Conservation (phyloP, 2,888 invertebrate species). For the Ecdyonurus torrentis region DNA sequence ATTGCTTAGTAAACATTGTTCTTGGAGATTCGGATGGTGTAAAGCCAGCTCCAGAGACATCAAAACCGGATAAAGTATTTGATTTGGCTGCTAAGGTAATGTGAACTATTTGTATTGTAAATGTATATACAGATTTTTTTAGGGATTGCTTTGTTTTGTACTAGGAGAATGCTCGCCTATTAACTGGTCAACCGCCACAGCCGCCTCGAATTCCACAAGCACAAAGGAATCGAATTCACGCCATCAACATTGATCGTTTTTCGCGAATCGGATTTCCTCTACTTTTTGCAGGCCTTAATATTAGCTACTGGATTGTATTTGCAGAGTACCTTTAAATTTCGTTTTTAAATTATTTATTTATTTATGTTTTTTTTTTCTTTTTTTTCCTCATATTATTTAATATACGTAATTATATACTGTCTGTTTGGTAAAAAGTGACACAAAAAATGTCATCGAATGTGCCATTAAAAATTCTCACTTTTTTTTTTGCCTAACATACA, state of each 20-base stretch:
- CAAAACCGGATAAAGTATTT: slow-evolving; percentile 34
- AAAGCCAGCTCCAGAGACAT: slow-evolving; percentile 29
- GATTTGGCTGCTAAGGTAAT: slow-evolving; percentile 29
- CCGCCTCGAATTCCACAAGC: slow-evolving; percentile 31
- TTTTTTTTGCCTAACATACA: no score
- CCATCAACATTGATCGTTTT: slow-evolving; percentile 52
- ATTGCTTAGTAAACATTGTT: slow-evolving; percentile 74
- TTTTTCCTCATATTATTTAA: no score
- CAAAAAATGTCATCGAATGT: no score
- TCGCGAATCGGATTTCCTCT: slow-evolving; percentile 54
- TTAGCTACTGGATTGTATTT: slow-evolving; percentile 55
- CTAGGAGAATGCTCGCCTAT: slow-evolving; percentile 28
- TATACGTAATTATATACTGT: no score
- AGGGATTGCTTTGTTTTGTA: slow-evolving; percentile 17
- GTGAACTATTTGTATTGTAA: not conserved
- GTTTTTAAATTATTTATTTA: no score
- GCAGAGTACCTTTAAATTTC: slow-evolving; percentile 53
- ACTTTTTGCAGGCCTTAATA: slow-evolving; percentile 47
- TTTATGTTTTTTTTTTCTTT: no score
- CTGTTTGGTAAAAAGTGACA: no score
- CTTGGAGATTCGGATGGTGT: slow-evolving; percentile 52
- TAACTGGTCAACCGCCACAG: slow-evolving; percentile 25
- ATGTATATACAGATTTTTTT: not conserved
- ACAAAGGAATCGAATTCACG: slow-evolving; percentile 41
- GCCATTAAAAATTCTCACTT: no score